Evolutionary conservation across 2,113 vertebrate species (phyloP).

Genomic region (Penelope pileata): DNA sequence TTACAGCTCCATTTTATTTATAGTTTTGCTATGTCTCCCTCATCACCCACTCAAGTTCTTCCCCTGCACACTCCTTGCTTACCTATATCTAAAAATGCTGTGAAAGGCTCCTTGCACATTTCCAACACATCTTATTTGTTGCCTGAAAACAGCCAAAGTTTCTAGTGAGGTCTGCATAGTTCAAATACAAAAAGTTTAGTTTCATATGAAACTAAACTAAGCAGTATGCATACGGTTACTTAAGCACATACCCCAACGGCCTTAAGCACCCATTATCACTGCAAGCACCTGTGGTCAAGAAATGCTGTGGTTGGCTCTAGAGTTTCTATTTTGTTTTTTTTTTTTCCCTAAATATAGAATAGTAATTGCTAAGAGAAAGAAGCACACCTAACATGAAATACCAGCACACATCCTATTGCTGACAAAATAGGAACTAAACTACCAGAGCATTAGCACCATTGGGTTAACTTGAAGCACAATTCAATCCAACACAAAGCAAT

Average conservation of each 20-base stretch:
- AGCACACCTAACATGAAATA: background rate
- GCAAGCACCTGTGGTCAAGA: background rate
- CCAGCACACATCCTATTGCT: background rate
- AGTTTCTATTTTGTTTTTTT: background rate
- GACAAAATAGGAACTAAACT: background rate
- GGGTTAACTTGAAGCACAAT: background rate
- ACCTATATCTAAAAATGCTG: background rate
- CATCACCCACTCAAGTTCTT: background rate
- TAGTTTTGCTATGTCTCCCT: background rate
- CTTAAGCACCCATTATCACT: background rate
- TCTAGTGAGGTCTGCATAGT: background rate
- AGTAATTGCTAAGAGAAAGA: background rate
- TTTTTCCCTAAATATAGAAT: background rate
- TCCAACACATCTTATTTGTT: background rate
- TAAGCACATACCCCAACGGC: background rate
- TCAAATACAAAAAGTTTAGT: background rate
- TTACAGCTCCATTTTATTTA: background rate
- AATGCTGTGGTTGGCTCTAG: fast-evolving
- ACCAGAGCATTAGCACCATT: background rate
- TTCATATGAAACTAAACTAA: background rate
- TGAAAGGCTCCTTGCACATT: background rate
- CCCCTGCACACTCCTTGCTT: background rate
- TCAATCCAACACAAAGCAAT: background rate
- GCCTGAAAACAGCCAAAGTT: background rate
- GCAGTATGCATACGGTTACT: background rate